Base-by-base conservation (phyloP, 2,888 invertebrate genomes). In the Himalopsyche japonica region DNA sequence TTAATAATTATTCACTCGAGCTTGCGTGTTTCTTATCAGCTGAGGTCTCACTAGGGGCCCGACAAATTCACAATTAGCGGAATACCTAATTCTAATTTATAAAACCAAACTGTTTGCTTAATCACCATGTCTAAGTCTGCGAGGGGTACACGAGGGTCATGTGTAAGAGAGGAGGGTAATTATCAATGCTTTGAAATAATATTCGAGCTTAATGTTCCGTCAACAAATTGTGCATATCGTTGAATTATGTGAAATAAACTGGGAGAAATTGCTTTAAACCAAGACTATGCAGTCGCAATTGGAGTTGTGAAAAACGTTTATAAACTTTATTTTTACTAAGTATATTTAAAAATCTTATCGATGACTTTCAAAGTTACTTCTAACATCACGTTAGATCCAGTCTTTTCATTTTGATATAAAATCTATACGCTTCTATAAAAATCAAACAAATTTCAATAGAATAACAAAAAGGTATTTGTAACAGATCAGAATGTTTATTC, bases 31-130 rank as follows among this genome's bases (percentile, higher is more conserved):
- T 10, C 81, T 80, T 81, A 84, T 84, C 81, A n/a, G 78, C 30
- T 77, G 18, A 77, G 77, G 30, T 76, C 76, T 57, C 76, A 37
- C 80, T 30, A 34, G 77, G 34, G 27, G 80, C 15, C 76, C 81
- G 84, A 84, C 84, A 84, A 80, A 84, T 81, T 43, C 81, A 49
- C 57, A 84, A 84, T 81, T 84, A 81, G 57, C 76, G 24, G 49
- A 47, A 81, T 81, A 70, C 64, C 27, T 81, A 81, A 76, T 37
- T 57, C 81, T 70, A 70, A 24, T 37, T 70, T 27, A 64, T 81
- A 70, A 81, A 81, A 70, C 37, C 12, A 27, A n/a, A 57, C 57
- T 57, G 57, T 57, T 57, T 57, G 27, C 76, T 76, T 30, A 27
- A 76, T 18, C 32, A 76, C 30, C 76, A 30, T 5, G 76, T 76